A percentile compares a stretch with the other conserved stretches of the same genome.
These are phyloP conservation scores for Gambusia affinis DNA, from an alignment of 2,113 vertebrate genomes.

Conservation along the genomic window DNA sequence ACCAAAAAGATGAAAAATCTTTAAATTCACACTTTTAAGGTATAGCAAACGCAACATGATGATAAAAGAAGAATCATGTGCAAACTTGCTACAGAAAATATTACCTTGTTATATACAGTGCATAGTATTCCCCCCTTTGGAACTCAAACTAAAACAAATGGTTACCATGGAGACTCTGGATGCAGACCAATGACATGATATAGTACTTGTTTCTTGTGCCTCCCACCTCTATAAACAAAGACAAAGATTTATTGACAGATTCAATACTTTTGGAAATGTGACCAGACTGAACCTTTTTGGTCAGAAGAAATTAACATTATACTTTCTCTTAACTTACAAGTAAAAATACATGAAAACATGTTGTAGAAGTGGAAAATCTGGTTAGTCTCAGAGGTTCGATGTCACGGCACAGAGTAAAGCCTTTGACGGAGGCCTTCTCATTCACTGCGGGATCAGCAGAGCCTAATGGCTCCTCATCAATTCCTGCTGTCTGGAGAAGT, in stretches of 20 bases:
- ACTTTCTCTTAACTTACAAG: not conserved
- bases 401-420: slow-evolving; percentile 23
- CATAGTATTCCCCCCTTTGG: too few species aligned
- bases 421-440: slow-evolving; percentile 40
- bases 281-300: slow-evolving; percentile 12
- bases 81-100: too few species aligned
- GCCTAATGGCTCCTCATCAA: slow-evolving; percentile 70
- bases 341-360: slow-evolving; percentile 1
- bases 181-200: too few species aligned
- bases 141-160: too few species aligned
- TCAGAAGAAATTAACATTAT: slow-evolving; percentile 11
- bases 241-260: slow-evolving; percentile 12
- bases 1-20: too few species aligned
- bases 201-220: not conserved
- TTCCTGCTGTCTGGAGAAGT: slow-evolving; percentile 68
- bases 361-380: not conserved
- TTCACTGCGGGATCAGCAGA: slow-evolving; percentile 55
- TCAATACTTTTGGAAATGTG: slow-evolving; percentile 3
- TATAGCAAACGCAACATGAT: too few species aligned
- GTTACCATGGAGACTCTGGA: too few species aligned
- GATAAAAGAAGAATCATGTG: too few species aligned
- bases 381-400: not conserved
- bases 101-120: too few species aligned
- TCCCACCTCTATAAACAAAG: slow-evolving; percentile 18
- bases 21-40: too few species aligned